Evolutionary conservation across 2,888 invertebrate species (phyloP).

Genomic region (Notodonta ziczac): DNA sequence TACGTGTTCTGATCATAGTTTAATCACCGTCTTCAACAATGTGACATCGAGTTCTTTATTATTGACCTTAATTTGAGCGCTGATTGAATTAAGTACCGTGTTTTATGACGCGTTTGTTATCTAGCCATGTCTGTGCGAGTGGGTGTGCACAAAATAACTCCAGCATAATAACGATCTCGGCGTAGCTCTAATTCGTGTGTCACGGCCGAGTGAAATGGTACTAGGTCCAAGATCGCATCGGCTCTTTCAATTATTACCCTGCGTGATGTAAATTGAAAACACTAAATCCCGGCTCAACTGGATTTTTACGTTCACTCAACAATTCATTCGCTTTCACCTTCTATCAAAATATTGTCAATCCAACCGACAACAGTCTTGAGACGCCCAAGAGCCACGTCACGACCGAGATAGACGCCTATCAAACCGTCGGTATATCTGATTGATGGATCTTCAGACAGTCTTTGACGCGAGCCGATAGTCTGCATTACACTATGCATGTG

Average conservation of each 20-base stretch:
- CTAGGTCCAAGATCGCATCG: slow-evolving; percentile 66
- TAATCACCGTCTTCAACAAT: slow-evolving; percentile 32
- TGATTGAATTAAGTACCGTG: slow-evolving; percentile 62
- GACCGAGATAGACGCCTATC: slow-evolving; percentile 49
- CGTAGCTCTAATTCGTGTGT: slow-evolving; percentile 82
- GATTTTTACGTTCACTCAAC: slow-evolving; percentile 53
- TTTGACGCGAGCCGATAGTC: slow-evolving; percentile 54
- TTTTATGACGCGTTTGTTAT: slow-evolving; percentile 62
- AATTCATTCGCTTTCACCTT: slow-evolving; percentile 65
- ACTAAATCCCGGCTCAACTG: slow-evolving; percentile 15
- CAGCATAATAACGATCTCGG: slow-evolving; percentile 77
- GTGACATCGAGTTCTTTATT: slow-evolving; percentile 37
- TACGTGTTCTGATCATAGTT: slow-evolving; percentile 11
- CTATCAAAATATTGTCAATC: slow-evolving; percentile 52
- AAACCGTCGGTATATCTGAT: slow-evolving; percentile 37
- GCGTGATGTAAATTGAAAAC: slow-evolving; percentile 74
- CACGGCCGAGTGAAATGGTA: slow-evolving; percentile 79
- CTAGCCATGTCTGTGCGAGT: slow-evolving; percentile 56
- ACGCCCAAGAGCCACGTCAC: slow-evolving; percentile 46
- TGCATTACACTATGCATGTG: slow-evolving; percentile 48
- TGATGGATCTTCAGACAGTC: slow-evolving; percentile 57
- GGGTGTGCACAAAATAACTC: slow-evolving; percentile 76
- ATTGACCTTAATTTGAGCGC: slow-evolving; percentile 68
- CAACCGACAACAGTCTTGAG: slow-evolving; percentile 39
- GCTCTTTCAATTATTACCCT: slow-evolving; percentile 75